Conservation (phyloP, 2,113 vertebrate species). For the Passer domesticus region DNA sequence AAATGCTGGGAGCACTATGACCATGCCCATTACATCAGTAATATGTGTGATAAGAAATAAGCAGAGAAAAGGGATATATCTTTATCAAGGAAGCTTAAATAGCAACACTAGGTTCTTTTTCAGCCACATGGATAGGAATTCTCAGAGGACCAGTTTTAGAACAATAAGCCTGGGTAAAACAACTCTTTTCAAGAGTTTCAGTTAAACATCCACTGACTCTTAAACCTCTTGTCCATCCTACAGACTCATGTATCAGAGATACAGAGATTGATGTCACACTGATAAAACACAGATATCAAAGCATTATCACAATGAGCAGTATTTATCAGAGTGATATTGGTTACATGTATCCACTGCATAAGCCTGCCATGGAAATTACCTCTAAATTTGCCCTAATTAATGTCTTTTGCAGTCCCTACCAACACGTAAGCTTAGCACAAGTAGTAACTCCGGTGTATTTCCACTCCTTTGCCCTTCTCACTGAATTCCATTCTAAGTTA, state of each 20-base stretch:
- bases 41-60: not conserved
- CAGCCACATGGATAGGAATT: fast-evolving
- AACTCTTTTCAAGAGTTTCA: not conserved
- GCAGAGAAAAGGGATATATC: not conserved
- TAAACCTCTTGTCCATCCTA: not conserved
- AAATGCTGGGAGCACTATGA: not conserved
- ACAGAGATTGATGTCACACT: not conserved
- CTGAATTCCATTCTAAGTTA: not conserved
- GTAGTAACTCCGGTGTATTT: not conserved
- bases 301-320: not conserved
- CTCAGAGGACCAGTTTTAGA: not conserved
- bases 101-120: not conserved
- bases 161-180: not conserved
- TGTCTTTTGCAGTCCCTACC: not conserved
- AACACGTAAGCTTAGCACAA: not conserved
- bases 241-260: not conserved
- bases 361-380: not conserved
- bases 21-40: not conserved
- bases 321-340: not conserved
- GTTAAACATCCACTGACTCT: not conserved
- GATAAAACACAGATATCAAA: not conserved
- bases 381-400: not conserved
- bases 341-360: not conserved
- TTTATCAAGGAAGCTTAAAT: not conserved
- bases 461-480: not conserved